Evolutionary conservation across 2,797 vertebrate genomes (phyloP).

Genomic region (Malurus leucopterus): DNA sequence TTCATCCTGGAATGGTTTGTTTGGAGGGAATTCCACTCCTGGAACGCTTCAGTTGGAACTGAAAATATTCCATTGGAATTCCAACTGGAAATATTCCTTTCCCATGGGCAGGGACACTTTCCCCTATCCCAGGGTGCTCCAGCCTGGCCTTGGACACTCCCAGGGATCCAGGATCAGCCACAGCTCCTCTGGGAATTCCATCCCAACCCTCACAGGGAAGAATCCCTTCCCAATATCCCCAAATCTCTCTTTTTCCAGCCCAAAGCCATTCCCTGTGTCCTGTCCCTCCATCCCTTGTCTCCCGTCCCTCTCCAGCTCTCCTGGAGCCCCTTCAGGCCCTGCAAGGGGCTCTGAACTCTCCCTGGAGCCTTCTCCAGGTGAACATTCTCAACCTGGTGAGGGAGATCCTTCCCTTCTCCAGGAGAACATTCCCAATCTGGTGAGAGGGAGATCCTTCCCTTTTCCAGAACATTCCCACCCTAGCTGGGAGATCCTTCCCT

Average conservation of each 20-base stretch:
- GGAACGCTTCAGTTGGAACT: no score
- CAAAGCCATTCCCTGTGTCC: background rate
- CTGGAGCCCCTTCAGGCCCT: background rate
- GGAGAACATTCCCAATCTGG: no score
- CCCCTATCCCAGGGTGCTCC: fast-evolving
- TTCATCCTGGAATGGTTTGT: no score
- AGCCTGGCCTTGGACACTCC: fast-evolving
- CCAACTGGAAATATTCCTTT: no score
- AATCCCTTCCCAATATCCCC: background rate
- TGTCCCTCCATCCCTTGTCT: background rate
- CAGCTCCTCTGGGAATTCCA: background rate
- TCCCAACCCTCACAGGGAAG: background rate
- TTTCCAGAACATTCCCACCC: no score
- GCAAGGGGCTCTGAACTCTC: background rate
- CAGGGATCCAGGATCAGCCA: background rate
- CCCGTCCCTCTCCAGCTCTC: background rate
- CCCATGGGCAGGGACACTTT: background rate
- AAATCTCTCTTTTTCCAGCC: background rate
- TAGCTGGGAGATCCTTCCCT: no score
- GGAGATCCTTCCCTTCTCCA: no score
- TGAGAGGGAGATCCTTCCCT: no score
- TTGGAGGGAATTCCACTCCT: no score
- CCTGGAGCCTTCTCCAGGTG: background rate
- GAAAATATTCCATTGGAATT: no score
- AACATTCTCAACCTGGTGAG: background rate